Evolutionary conservation across 2,797 vertebrate genomes (phyloP), one percentile per base, ranked within the genome.

Genomic region (Paedocypris micromegethes): DNA sequence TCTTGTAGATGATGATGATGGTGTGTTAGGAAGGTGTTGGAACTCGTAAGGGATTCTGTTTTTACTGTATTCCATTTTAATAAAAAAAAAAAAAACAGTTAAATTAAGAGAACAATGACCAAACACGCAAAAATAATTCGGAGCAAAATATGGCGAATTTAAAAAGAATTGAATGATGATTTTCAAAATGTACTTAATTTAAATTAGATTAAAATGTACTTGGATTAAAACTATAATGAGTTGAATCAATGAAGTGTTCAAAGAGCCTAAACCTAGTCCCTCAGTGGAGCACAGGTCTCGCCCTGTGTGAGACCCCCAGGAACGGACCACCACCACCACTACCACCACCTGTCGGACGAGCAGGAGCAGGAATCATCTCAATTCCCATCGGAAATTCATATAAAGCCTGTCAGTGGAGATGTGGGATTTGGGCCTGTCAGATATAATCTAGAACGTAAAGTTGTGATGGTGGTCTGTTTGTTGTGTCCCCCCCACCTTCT

Each of bases 341-440:
- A 88, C 79, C 81, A 76, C 69, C 83, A 88, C 78, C 57, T 58
- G 58, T 74, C 67, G 76, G 70, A 75, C 67, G 57, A 70, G 52
- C 68, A 66, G 67, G 6, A 49, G 9, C 50, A 70, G 66, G 67
- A 64, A 61, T 93, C 90, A 90, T 88, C 88, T 89, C 87, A 73
- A 70, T 78, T 83, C 82, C 83, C 80, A 83, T 80, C 85, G 87
- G 81, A 83, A 88, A 88, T 87, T 84, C 85, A 64, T 87, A 88
- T 91, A 86, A 82, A 84, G 87, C 79, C 78, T 85, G 76, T 88
- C 80, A 90, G 90, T 88, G 38, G 63, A 63, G 38, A 48, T 65
- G 59, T 60, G 63, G 73, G 69, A 60, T 66, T 77, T 66, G 64
- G 74, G 78, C 72, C 79, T 79, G 57, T 66, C 70, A 63, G 70